phyloP scores from a whole-genome alignment of 2,113 vertebrate species.

The Tragelaphus scriptus region DNA sequence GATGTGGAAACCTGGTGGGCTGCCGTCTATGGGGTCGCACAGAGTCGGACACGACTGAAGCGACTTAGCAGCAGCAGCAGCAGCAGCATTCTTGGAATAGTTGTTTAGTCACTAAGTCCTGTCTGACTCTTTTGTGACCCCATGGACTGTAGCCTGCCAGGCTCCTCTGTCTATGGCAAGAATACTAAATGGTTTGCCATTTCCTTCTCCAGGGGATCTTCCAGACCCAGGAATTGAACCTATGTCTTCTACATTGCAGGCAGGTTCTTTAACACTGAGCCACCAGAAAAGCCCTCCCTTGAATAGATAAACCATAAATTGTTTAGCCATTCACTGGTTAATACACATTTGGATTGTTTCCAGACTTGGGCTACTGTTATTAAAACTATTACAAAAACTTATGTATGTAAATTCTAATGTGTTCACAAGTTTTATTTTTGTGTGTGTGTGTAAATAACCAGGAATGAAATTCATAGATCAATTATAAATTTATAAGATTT shows the following conservation, averaged over 20 bases:
- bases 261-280: neutral
- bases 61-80: too few species aligned
- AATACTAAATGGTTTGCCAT: neutral
- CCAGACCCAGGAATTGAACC: neutral
- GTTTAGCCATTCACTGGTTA: neutral
- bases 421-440: neutral
- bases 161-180: neutral
- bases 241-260: neutral
- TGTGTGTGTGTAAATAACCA: neutral
- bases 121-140: neutral
- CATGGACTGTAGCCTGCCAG: neutral
- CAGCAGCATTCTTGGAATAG: neutral
- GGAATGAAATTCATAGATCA: neutral
- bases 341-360: neutral
- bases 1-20: too few species aligned
- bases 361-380: neutral
- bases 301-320: neutral
- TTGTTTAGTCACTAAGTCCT: neutral
- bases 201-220: neutral
- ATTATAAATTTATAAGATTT: neutral
- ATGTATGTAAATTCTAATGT: neutral
- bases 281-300: neutral
- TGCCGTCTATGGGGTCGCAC: too few species aligned
- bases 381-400: neutral
- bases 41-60: too few species aligned